phyloP scores from a whole-genome alignment of 2,888 invertebrate species.

The Parnassius mnemosyne region DNA sequence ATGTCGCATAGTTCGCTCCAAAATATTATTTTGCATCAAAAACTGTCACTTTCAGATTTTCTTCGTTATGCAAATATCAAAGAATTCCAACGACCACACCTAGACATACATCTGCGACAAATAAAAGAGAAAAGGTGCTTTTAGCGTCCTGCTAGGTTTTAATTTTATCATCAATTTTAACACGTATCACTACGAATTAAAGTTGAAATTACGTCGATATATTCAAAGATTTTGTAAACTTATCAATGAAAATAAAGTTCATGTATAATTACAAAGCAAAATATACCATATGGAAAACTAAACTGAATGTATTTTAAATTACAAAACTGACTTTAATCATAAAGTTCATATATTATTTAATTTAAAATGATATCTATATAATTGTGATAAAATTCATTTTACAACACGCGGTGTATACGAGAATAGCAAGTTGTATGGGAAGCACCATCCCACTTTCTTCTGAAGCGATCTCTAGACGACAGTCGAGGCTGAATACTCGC shows the following conservation, averaged over 20 bases:
- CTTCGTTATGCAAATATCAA: constrained; percentile 39
- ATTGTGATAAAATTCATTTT: constrained; percentile 9
- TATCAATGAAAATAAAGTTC: constrained; percentile 27
- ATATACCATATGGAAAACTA: constrained; percentile 9
- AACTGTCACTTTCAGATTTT: constrained; percentile 31
- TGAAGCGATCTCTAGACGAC: constrained; percentile 39
- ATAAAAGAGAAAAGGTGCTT: constrained; percentile 46
- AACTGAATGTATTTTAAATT: constrained; percentile 6
- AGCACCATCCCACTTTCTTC: constrained; percentile 59
- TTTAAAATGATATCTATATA: constrained; percentile 4
- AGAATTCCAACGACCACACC: constrained; percentile 39
- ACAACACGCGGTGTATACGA: constrained; percentile 25
- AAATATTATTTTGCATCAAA: constrained; percentile 23
- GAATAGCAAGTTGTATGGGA: constrained; percentile 41
- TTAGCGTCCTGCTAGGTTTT: constrained; percentile 41
- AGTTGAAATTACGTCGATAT: constrained; percentile 31
- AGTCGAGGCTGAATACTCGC: constrained; percentile 36
- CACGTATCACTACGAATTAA: constrained; percentile 24
- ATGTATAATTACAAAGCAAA: constrained; percentile 5
- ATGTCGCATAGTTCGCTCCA: constrained; percentile 19
- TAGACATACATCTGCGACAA: constrained; percentile 34
- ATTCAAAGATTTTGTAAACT: constrained; percentile 30
- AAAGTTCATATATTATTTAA: background rate
- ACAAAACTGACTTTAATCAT: background rate
- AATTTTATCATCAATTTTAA: constrained; percentile 25